Percentiles rank a stretch among this genome's conserved stretches.
These are phyloP conservation scores for Leptopilina syphax DNA, from an alignment of 2,888 invertebrate genomes.

Conservation along the genomic window DNA sequence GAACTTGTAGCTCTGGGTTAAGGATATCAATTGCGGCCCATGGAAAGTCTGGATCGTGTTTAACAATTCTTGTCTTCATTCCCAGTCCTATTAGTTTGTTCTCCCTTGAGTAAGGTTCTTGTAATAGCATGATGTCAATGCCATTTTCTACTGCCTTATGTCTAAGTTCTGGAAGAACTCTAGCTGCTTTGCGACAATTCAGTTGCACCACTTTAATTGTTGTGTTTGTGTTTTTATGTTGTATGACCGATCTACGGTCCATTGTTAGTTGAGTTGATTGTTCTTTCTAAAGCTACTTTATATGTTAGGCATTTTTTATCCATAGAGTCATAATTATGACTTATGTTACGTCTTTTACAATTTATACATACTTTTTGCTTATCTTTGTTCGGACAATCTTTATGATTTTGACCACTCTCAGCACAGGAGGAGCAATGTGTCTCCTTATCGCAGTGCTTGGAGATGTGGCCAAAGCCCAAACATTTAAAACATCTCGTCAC, in stretches of 20 bases:
- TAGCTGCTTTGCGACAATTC: conserved; percentile 23
- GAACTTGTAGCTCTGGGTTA: not conserved
- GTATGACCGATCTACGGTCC: too few species aligned
- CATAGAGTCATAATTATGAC: too few species aligned
- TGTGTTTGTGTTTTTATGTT: too few species aligned
- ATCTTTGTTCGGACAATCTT: not conserved
- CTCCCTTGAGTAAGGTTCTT: conserved; percentile 34
- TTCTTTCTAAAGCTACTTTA: too few species aligned
- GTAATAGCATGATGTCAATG: conserved; percentile 17
- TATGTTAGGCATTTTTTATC: too few species aligned
- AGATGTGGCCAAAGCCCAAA: conserved; percentile 44
- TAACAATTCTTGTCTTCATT: not conserved
- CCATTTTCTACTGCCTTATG: not conserved
- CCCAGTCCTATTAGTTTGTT: not conserved
- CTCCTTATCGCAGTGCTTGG: too few species aligned
- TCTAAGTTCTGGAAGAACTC: not conserved
- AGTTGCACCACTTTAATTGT: conserved; percentile 34
- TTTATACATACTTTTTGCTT: not conserved
- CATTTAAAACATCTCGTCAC: conserved; percentile 48
- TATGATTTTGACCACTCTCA: not conserved
- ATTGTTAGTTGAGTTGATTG: too few species aligned
- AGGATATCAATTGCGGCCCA: not conserved
- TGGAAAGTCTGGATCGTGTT: not conserved
- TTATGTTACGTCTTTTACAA: not conserved
- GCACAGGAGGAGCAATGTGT: too few species aligned